Percentiles rank a stretch among this genome's conserved stretches.
Evolutionary conservation across 2,797 vertebrate species (phyloP).

Genomic region (Austrolebias charrua): DNA sequence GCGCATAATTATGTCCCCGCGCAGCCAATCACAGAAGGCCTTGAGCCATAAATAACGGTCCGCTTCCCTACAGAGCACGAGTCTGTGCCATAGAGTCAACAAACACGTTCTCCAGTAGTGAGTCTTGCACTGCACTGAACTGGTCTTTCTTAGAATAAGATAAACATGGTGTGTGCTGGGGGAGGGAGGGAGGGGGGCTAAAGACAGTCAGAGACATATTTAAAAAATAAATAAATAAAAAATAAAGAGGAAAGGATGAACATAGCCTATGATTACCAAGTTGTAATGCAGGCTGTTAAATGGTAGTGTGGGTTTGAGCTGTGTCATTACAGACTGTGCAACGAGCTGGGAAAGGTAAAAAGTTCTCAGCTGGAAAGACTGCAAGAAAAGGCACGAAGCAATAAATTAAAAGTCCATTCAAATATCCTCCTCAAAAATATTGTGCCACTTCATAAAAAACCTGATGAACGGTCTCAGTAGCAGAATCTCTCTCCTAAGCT

Average conservation of each 20-base stretch:
- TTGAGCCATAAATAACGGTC: slow-evolving; percentile 77
- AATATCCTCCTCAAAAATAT: slow-evolving; percentile 24
- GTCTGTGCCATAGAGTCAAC: slow-evolving; percentile 75
- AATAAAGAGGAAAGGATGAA: slow-evolving; percentile 62
- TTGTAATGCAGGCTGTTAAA: slow-evolving; percentile 68
- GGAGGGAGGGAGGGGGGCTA: background rate
- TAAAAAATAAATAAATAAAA: slow-evolving; percentile 34
- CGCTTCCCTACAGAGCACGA: slow-evolving; percentile 71
- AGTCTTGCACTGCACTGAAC: slow-evolving; percentile 62
- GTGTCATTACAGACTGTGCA: slow-evolving; percentile 66
- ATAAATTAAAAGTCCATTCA: slow-evolving; percentile 18
- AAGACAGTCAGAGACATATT: slow-evolving; percentile 37
- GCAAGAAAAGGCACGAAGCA: slow-evolving; percentile 31
- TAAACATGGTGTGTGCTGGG: slow-evolving; percentile 9
- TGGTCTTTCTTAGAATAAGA: slow-evolving; percentile 39
- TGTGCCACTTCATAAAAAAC: slow-evolving; percentile 37
- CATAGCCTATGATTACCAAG: slow-evolving; percentile 76
- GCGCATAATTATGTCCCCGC: slow-evolving; percentile 78
- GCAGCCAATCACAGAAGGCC: slow-evolving; percentile 68
- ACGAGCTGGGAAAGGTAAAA: slow-evolving; percentile 53
- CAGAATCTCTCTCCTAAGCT: slow-evolving; percentile 25
- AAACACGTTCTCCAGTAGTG: slow-evolving; percentile 71
- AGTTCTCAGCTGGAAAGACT: slow-evolving; percentile 60
- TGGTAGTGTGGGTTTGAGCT: slow-evolving; percentile 63
- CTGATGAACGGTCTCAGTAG: slow-evolving; percentile 27